Conservation (phyloP, 2,113 vertebrate species). For the Grallaria varia region DNA sequence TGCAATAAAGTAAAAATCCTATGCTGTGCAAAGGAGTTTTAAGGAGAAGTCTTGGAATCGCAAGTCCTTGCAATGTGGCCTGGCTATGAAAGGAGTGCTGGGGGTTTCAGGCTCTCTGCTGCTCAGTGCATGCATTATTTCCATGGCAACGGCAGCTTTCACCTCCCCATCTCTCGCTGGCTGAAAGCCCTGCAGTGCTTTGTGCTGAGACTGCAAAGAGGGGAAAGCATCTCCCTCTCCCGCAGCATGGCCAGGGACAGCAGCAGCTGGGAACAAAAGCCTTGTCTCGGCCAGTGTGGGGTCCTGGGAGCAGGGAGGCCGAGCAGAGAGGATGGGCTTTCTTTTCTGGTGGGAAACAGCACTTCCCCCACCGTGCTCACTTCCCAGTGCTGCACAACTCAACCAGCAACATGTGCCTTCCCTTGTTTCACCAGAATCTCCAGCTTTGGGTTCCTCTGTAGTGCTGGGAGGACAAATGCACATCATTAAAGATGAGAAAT, state of each 20-base stretch:
- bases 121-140: slow-evolving; percentile 53
- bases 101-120: neutral
- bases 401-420: neutral
- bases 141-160: slow-evolving; percentile 74
- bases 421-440: neutral
- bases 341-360: neutral
- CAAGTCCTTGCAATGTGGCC: neutral
- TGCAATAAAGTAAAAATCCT: neutral
- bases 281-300: neutral
- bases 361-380: neutral
- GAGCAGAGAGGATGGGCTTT: neutral
- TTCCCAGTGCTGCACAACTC: neutral
- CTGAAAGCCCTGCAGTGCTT: slow-evolving; percentile 73
- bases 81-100: neutral
- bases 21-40: neutral
- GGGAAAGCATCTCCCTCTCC: neutral
- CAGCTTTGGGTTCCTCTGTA: neutral
- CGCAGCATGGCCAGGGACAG: neutral
- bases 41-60: neutral
- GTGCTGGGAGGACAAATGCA: accelerated
- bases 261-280: slow-evolving; percentile 34
- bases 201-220: slow-evolving; percentile 78
- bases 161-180: slow-evolving; percentile 50
- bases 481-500: neutral
- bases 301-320: neutral